Evolutionary conservation across 2,888 invertebrate genomes (phyloP).

Genomic region (Vandiemenella viatica): DNA sequence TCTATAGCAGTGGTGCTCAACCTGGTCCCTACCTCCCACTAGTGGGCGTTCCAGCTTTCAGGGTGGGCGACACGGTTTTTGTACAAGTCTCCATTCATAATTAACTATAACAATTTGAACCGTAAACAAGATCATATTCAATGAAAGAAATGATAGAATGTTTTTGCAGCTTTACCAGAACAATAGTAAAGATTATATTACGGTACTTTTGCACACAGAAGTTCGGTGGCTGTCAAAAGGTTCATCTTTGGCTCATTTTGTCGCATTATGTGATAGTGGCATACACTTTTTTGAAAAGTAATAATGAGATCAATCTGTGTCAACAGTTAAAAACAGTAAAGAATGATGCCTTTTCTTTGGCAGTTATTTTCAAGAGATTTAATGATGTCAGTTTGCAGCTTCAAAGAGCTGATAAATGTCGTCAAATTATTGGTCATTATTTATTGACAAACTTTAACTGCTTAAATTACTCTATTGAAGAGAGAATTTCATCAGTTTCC

Average conservation of each 20-base stretch:
- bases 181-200: background rate
- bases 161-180: background rate
- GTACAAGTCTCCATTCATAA: no score
- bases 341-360: background rate
- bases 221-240: background rate
- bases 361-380: background rate
- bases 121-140: background rate
- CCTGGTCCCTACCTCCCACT: no score
- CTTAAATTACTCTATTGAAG: background rate
- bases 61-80: no score
- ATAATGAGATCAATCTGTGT: background rate
- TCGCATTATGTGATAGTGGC: background rate
- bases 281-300: background rate
- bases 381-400: background rate
- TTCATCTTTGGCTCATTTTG: background rate
- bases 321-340: background rate
- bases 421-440: background rate
- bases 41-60: no score
- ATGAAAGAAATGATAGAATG: background rate
- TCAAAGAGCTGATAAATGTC: background rate
- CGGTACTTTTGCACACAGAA: background rate
- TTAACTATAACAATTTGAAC: background rate
- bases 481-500: background rate
- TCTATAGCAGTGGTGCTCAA: no score
- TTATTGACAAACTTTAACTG: background rate